Evolutionary conservation across 2,888 invertebrate genomes (phyloP).

Genomic region (Cheilosia urbana): DNA sequence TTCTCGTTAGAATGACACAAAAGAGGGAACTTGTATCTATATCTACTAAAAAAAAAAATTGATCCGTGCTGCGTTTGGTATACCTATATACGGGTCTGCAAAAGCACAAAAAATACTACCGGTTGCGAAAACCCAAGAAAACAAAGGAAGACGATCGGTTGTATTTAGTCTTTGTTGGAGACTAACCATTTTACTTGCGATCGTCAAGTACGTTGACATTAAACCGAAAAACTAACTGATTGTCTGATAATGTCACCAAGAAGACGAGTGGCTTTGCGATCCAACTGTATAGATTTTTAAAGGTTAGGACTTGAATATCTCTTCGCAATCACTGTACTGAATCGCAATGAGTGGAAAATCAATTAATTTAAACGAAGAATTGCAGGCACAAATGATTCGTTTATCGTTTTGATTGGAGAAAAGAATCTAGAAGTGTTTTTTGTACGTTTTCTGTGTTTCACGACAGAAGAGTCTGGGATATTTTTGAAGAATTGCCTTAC

Average conservation of each 20-base stretch:
- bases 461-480: too few species aligned
- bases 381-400: too few species aligned
- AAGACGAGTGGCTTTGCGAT: not conserved
- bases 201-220: not conserved
- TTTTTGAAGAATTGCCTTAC: too few species aligned
- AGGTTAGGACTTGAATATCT: not conserved
- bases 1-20: slow-evolving; percentile 47
- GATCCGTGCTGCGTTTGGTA: slow-evolving; percentile 3
- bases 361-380: too few species aligned
- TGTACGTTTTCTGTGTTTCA: too few species aligned
- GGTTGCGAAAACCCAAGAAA: slow-evolving; percentile 23
- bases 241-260: not conserved
- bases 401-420: too few species aligned
- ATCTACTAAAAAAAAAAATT: not conserved
- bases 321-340: too few species aligned
- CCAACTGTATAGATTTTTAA: not conserved
- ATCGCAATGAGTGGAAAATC: too few species aligned
- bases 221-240: not conserved
- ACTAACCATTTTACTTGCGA: not conserved
- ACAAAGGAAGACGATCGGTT: slow-evolving; percentile 53
- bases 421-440: too few species aligned
- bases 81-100: slow-evolving; percentile 7
- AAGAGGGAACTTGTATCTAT: slow-evolving; percentile 29
- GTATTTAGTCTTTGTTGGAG: slow-evolving; percentile 34
- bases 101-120: not conserved